These are phyloP conservation scores for Tortrix viridana DNA, from an alignment of 2,888 invertebrate genomes.

Conservation along the genomic window DNA sequence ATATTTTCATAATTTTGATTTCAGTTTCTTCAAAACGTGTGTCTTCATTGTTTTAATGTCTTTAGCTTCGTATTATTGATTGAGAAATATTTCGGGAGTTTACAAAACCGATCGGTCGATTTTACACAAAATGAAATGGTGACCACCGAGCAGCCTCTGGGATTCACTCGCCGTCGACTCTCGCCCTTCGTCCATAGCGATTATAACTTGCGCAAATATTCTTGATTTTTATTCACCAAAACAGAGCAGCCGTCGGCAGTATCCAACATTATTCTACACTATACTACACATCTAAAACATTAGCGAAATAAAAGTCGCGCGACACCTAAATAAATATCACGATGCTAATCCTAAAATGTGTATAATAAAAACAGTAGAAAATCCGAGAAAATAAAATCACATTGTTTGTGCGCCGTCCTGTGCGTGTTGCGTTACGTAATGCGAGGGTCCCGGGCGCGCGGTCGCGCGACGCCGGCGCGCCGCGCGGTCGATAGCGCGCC, in stretches of 20 bases:
- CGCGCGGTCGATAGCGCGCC: conserved; percentile 47
- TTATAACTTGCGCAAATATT: conserved; percentile 43
- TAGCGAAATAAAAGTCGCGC: conserved; percentile 63
- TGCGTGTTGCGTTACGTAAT: conserved; percentile 83
- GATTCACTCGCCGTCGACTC: conserved; percentile 42
- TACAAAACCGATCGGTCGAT: conserved; percentile 52
- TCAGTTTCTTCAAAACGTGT: conserved; percentile 36
- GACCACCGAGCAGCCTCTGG: conserved; percentile 30
- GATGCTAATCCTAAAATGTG: conserved; percentile 77
- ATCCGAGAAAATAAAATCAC: conserved; percentile 79
- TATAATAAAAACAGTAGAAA: conserved; percentile 80
- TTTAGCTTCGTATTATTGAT: conserved; percentile 13
- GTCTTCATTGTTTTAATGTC: conserved; percentile 27
- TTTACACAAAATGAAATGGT: conserved; percentile 42
- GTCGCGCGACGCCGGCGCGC: conserved; percentile 41
- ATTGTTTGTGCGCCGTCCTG: conserved; percentile 84
- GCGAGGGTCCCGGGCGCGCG: conserved; percentile 54
- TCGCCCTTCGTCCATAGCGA: conserved; percentile 39
- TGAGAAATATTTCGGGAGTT: conserved; percentile 14
- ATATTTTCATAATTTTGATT: conserved; percentile 61
- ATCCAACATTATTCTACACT: conserved; percentile 52
- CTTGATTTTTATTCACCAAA: conserved; percentile 46
- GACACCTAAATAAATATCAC: conserved; percentile 76
- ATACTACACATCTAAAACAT: conserved; percentile 67
- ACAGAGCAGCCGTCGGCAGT: conserved; percentile 58